A percentile compares a stretch with the other conserved stretches of the same genome.
phyloP scores from a whole-genome alignment of 2,113 vertebrate species.

The Actenoides hombroni region DNA sequence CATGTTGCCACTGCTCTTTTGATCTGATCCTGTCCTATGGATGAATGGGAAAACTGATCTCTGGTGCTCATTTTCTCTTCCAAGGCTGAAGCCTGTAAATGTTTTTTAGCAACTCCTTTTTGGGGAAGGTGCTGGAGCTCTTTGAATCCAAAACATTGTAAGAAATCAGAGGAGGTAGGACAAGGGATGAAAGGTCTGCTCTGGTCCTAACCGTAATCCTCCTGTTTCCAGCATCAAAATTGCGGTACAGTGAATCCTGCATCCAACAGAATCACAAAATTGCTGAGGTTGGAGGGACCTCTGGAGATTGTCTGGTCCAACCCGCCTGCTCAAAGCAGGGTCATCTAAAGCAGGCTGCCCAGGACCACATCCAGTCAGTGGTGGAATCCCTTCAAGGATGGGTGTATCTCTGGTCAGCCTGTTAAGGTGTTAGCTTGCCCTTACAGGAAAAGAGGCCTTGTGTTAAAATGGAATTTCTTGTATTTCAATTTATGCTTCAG shows the following conservation, averaged over 20 bases:
- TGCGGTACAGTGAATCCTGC: neutral
- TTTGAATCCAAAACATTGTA: neutral
- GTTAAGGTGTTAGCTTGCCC: neutral
- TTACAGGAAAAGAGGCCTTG: neutral
- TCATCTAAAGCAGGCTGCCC: neutral
- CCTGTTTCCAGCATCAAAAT: neutral
- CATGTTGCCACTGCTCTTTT: neutral
- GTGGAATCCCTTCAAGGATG: neutral
- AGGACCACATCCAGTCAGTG: neutral
- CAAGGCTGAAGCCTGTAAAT: neutral
- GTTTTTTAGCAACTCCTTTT: neutral
- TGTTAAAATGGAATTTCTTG: neutral
- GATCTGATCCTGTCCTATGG: neutral
- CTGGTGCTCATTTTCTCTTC: neutral
- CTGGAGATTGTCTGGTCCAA: neutral
- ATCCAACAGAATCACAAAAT: neutral
- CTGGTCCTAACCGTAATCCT: neutral
- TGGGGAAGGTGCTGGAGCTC: neutral
- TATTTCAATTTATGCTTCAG: neutral
- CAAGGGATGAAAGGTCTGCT: neutral
- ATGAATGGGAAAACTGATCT: neutral
- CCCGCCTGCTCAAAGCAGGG: neutral
- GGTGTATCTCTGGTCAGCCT: neutral
- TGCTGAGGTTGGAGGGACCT: neutral
- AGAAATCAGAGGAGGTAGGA: neutral